Evolutionary conservation across 2,797 vertebrate genomes (phyloP), one percentile per base, ranked within the genome.

Genomic region (Odontamblyopus lacepedii): DNA sequence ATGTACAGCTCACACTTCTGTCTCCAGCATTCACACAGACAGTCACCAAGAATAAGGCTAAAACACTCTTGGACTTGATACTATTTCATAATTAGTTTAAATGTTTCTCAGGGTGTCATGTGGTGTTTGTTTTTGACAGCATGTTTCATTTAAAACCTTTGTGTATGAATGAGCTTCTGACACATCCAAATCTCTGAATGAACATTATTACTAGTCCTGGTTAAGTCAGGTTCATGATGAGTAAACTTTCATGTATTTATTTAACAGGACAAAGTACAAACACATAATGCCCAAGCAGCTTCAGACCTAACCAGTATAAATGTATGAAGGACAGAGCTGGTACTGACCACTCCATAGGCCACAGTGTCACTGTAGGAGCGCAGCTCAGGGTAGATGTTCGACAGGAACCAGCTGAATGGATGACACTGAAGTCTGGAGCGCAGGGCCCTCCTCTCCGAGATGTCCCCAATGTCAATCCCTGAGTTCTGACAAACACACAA

Each of bases 371-470:
- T 92, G 84, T 98, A 98, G 88, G 96, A 97, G 55, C 97, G 94
- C 90, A 99, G 96, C 87, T 98, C 97, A 0, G 97, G 95, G 85
- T 98, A 99, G 73, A 98, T 95, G 4, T 94, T 98, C 88, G 95
- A 94, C 50, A 99, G 95, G 79, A 98, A 99, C 97, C 97, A 99
- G 63, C 95, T 94, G 77, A 99, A 99, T 6, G 96, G 96, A 75
- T 95, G 96, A 83, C 97, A 99, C 48, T 91, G 92, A 26, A 99
- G 94, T 80, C 94, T 94, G 18, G 96, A 95, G 70, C 97, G 91
- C 68, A 99, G 90, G 70, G 97, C 95, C 71, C 95, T 97, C 76
- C 97, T 94, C 65, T 95, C 92, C 0, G 94, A 95, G 85, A 98
- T 92, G 85, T 98, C 96, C 6, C 97, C 97, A 0, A 99, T 97